Conservation (phyloP, 2,888 invertebrate genomes). For the Bembecia ichneumoniformis region DNA sequence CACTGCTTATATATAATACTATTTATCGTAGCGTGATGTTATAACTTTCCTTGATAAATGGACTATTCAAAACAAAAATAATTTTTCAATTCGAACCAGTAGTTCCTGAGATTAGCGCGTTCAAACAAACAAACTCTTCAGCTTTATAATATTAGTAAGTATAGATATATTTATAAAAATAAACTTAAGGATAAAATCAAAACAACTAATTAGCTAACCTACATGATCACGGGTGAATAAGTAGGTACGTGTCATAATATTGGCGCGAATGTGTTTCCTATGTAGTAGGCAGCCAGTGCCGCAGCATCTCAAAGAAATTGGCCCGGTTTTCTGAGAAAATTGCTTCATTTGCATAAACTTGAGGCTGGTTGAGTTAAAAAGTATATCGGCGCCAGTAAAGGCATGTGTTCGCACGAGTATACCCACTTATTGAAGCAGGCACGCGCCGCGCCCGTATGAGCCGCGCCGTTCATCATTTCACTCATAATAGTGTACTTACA, state of each 20-base stretch:
- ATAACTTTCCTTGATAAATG: too few species aligned
- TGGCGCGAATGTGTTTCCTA: neutral
- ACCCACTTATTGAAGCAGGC: neutral
- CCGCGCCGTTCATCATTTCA: too few species aligned
- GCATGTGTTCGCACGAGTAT: constrained; percentile 10
- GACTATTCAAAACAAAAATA: too few species aligned
- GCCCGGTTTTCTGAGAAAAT: constrained; percentile 48
- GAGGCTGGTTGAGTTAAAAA: constrained; percentile 18
- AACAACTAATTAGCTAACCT: neutral
- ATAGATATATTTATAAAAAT: too few species aligned
- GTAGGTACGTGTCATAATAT: neutral
- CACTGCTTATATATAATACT: too few species aligned
- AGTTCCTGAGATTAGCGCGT: too few species aligned
- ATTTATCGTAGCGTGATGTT: too few species aligned
- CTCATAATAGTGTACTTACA: too few species aligned
- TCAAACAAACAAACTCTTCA: too few species aligned
- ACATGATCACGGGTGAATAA: neutral
- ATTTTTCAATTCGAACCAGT: too few species aligned
- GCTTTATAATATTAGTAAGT: too few species aligned
- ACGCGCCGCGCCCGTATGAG: neutral
- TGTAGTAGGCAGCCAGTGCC: constrained; percentile 14
- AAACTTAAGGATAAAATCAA: too few species aligned
- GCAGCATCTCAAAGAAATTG: constrained; percentile 44
- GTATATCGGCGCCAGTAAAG: constrained; percentile 7
- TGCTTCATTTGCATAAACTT: constrained; percentile 41